Evolutionary conservation across 2,797 vertebrate species (phyloP).

Genomic region (Tapirus indicus): DNA sequence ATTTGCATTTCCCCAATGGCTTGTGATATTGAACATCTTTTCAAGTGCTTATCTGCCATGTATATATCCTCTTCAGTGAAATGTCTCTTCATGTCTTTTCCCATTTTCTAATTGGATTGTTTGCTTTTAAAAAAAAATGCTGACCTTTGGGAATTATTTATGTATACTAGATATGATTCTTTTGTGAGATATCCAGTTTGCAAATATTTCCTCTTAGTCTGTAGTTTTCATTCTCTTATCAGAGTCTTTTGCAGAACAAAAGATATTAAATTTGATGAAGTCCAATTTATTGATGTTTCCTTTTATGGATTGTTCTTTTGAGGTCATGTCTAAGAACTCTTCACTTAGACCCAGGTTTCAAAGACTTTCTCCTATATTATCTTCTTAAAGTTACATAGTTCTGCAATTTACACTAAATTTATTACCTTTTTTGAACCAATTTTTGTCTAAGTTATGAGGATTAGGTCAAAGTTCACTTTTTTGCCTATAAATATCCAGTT

Average conservation of each 20-base stretch:
- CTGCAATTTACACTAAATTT: neutral
- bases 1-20: neutral
- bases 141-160: neutral
- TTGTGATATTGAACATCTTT: neutral
- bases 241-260: neutral
- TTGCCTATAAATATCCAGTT: neutral
- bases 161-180: too few relatives aligned
- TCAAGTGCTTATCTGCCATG: neutral
- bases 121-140: neutral
- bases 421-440: neutral
- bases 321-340: neutral
- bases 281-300: neutral
- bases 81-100: neutral
- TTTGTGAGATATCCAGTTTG: too few relatives aligned
- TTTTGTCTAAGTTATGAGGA: neutral
- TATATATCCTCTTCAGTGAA: too few relatives aligned
- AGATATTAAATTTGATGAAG: neutral
- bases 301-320: neutral
- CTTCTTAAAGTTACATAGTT: neutral
- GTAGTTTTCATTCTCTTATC: neutral
- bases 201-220: neutral
- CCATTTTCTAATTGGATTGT: neutral
- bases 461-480: neutral
- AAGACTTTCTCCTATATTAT: neutral
- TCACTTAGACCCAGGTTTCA: neutral